Evolutionary conservation across 1,140 invertebrate genomes (phyloP).

Genomic region (Tenebrio molitor): DNA sequence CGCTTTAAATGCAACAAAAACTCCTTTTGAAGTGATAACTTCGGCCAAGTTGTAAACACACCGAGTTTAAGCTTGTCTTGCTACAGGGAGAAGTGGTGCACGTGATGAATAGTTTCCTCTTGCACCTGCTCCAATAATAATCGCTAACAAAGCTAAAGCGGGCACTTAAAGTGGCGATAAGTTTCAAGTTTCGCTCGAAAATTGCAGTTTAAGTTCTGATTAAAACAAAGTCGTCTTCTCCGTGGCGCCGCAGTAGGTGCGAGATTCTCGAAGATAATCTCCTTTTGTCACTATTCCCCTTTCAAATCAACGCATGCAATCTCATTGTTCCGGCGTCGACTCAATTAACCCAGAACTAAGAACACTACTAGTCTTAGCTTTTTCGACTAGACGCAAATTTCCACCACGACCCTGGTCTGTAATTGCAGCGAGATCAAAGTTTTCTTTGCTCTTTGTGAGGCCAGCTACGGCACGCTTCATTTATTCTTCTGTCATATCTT

Average conservation of each 20-base stretch:
- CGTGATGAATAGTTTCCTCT: background rate
- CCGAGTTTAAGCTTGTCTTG: background rate
- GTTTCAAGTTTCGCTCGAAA: constrained; percentile 15
- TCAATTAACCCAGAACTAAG: constrained; percentile 24
- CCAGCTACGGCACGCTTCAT: background rate
- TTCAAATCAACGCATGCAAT: constrained; percentile 30
- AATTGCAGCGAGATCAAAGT: background rate
- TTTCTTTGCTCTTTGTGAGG: background rate
- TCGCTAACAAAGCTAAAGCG: constrained; percentile 15
- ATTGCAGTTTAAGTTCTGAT: constrained; percentile 38
- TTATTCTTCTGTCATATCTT: background rate
- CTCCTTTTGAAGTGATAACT: no score
- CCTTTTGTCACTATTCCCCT: constrained; percentile 24
- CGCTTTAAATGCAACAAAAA: no score
- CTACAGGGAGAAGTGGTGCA: no score
- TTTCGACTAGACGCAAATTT: background rate
- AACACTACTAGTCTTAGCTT: background rate
- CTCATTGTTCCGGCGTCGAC: constrained; percentile 15
- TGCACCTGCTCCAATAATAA: constrained; percentile 30
- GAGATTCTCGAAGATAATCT: constrained; percentile 29
- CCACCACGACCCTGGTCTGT: background rate
- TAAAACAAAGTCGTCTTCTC: constrained; percentile 27
- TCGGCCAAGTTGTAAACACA: background rate
- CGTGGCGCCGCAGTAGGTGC: constrained; percentile 7
- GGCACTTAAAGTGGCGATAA: constrained; percentile 23